These are phyloP conservation scores for Hofmannophila pseudospretella DNA, from an alignment of 2,888 invertebrate genomes.

Conservation along the genomic window DNA sequence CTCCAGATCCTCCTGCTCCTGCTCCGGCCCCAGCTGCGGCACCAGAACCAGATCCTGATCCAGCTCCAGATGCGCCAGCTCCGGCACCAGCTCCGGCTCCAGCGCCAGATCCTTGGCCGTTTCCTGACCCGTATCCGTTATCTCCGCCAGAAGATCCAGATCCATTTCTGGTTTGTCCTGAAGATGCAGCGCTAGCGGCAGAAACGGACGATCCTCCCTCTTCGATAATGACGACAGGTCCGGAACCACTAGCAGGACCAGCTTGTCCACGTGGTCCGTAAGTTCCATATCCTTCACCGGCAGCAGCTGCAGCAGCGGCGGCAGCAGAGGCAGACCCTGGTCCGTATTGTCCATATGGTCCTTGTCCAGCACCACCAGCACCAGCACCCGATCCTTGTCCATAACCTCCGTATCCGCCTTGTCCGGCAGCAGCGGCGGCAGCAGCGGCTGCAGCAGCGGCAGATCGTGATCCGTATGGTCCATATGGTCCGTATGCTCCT, in stretches of 20 bases:
- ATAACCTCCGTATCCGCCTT: neutral
- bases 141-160: no score
- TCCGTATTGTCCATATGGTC: neutral
- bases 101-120: conserved; percentile 6
- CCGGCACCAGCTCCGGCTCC: conserved; percentile 7
- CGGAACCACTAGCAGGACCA: no score
- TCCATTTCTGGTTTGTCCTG: no score
- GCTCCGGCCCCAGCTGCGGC: conserved; percentile 4
- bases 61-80: conserved; percentile 3
- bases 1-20: neutral
- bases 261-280: no score
- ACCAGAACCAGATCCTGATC: conserved; percentile 1
- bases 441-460: conserved; percentile 1
- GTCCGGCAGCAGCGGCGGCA: neutral
- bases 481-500: conserved; percentile 7
- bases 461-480: conserved; percentile 1
- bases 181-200: no score
- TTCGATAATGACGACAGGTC: no score
- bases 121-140: neutral
- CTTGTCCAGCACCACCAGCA: neutral
- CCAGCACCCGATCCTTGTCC: neutral
- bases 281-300: no score
- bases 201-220: no score
- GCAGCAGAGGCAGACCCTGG: no score
- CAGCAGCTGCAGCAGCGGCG: neutral